Evolutionary conservation across 2,113 vertebrate genomes (phyloP).

Genomic region (Menidia beryllina): DNA sequence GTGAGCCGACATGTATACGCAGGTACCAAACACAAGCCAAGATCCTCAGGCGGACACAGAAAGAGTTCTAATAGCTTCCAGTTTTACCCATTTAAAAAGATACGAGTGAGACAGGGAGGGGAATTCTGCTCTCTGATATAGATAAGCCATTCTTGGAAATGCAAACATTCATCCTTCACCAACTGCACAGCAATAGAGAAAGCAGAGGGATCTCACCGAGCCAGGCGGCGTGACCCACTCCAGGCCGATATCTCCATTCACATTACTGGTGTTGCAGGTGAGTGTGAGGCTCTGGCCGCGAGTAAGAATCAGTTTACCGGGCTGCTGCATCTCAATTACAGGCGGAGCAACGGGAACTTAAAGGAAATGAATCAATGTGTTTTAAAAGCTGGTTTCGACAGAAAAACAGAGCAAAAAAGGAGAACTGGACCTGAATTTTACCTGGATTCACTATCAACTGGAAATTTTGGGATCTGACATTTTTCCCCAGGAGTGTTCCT

Average conservation of each 20-base stretch:
- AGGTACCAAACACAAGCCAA: slow-evolving; percentile 20
- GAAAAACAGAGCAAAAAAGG: background rate
- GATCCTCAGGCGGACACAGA: slow-evolving; percentile 28
- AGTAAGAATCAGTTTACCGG: slow-evolving; percentile 84
- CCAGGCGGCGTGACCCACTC: slow-evolving; percentile 83
- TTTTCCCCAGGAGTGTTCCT: slow-evolving; percentile 73
- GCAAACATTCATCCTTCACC: background rate
- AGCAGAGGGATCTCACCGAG: slow-evolving; percentile 83
- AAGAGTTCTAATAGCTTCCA: slow-evolving; percentile 20
- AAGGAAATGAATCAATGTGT: slow-evolving; percentile 39
- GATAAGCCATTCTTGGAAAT: background rate
- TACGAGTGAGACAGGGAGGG: background rate
- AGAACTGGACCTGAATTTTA: slow-evolving; percentile 33
- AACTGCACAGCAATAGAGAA: slow-evolving; percentile 16
- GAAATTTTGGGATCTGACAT: slow-evolving; percentile 67
- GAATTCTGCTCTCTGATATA: slow-evolving; percentile 1
- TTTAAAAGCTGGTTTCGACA: background rate
- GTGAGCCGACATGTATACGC: slow-evolving; percentile 4
- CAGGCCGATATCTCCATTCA: slow-evolving; percentile 87
- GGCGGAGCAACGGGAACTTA: slow-evolving; percentile 88
- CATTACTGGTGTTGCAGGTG: slow-evolving; percentile 87
- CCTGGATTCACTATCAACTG: slow-evolving; percentile 76
- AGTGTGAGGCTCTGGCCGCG: slow-evolving; percentile 86
- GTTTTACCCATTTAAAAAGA: background rate
- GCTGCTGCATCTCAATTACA: slow-evolving; percentile 83